Evolutionary conservation across 2,888 invertebrate species (phyloP), one percentile per base, ranked within the genome.

Genomic region (Dryobota labecula): DNA sequence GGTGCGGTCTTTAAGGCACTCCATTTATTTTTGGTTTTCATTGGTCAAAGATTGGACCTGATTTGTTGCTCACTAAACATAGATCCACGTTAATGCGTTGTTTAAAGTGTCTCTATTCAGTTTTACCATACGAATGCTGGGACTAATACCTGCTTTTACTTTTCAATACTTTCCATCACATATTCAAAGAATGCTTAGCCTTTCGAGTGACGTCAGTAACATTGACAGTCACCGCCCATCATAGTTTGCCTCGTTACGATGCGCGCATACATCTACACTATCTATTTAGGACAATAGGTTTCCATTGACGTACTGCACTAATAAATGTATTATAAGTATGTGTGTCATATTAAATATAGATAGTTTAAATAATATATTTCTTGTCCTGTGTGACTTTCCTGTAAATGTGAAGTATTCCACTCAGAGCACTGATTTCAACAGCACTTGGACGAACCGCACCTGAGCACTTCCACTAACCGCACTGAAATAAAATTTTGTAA

Each of bases 221-320:
- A 76, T 76, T 80, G 73, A 74, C 70, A 73, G 43, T 74, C 58
- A 62, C 45, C 58, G 36, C 51, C 13, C 45, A 69, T 47, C 56
- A 78, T 63, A 70, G 56, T 57, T 68, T 49, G 63, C 70, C 33
- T 63, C 67, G 70, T 63, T 70, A 66, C 51, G 56, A 78, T 63
- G 79, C 70, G 30, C 47, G 58, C 58, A 36, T 30, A 56, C 63
- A 53, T 67, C 58, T 38, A 27, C 70, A 65, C 58, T 78, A 82
- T 83, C 83, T 83, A 83, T 79, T 57, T 84, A 66, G 80, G 73
- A 70, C 83, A 83, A 74, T 66, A 69, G 71, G 84, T 68, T 83
- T 73, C 68, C 63, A 79, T 60, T 80, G 69, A 79, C 66, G 62
- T 73, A 65, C 62, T 33, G 49, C 38, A 51, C 45, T n/a, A 75